A percentile compares a stretch with the other conserved stretches of the same genome.
phyloP scores from a whole-genome alignment of 2,888 invertebrate genomes.

The Spatulosminthurus flaviceps region DNA sequence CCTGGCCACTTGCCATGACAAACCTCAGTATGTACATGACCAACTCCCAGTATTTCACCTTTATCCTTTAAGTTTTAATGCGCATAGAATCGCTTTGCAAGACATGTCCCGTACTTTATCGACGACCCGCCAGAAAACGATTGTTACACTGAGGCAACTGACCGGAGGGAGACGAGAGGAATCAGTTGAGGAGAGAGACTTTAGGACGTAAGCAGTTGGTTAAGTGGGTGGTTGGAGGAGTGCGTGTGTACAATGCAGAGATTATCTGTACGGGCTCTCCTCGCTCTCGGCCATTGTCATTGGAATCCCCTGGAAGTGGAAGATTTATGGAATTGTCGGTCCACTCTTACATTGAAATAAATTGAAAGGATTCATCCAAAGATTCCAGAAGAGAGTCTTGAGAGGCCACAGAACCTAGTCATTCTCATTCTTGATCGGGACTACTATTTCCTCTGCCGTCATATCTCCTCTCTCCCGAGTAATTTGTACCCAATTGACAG shows the following conservation, averaged over 20 bases:
- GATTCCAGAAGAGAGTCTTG: background rate
- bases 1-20: too few relatives aligned
- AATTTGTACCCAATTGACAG: too few relatives aligned
- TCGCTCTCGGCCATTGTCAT: constrained; percentile 57
- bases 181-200: background rate
- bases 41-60: too few relatives aligned
- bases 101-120: background rate
- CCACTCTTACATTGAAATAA: constrained; percentile 62
- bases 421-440: background rate
- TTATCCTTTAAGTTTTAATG: too few relatives aligned
- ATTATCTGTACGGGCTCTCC: constrained; percentile 41
- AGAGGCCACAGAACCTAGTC: background rate
- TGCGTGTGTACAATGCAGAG: constrained; percentile 51
- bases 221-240: too few relatives aligned
- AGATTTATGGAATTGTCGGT: constrained; percentile 64
- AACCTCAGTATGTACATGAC: too few relatives aligned
- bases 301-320: constrained; percentile 61
- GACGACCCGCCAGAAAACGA: background rate
- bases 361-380: constrained; percentile 61
- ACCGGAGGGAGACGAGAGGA: background rate
- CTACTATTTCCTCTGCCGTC: background rate
- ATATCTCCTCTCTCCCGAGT: too few relatives aligned
- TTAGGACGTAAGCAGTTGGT: background rate
- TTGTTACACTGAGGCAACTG: background rate
- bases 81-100: too few relatives aligned